These are phyloP conservation scores for Phocoena phocoena DNA, from an alignment of 2,113 vertebrate genomes.

Conservation along the genomic window DNA sequence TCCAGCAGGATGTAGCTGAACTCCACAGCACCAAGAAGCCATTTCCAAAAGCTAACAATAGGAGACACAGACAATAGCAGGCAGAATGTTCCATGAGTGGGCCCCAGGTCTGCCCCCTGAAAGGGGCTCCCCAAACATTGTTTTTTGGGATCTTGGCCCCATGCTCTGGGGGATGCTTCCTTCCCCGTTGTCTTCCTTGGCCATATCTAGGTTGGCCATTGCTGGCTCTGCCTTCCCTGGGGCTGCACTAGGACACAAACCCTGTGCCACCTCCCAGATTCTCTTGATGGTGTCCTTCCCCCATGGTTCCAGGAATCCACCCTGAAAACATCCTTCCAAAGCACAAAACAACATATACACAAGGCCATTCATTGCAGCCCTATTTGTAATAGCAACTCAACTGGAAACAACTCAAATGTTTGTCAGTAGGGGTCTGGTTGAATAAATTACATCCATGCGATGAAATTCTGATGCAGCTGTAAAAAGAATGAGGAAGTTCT, in stretches of 20 bases:
- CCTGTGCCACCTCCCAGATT: background rate
- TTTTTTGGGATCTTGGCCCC: background rate
- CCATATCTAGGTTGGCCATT: background rate
- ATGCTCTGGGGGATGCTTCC: background rate
- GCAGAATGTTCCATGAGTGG: background rate
- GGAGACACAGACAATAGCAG: background rate
- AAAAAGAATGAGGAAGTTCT: background rate
- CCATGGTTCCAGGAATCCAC: background rate
- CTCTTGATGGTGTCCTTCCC: background rate
- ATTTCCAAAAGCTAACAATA: background rate
- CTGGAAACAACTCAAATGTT: background rate
- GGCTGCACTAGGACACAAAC: background rate
- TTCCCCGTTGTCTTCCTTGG: background rate
- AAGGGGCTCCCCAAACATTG: background rate
- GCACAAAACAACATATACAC: background rate
- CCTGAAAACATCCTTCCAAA: background rate
- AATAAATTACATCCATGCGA: background rate
- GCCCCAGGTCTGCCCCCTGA: background rate
- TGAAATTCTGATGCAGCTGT: background rate
- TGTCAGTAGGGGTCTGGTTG: background rate
- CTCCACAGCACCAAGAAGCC: background rate
- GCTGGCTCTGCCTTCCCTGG: background rate
- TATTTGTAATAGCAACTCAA: background rate
- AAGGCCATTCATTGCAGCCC: background rate
- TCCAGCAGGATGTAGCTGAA: background rate